Base-by-base conservation (phyloP, 2,797 vertebrate genomes). In the Molothrus ater region DNA sequence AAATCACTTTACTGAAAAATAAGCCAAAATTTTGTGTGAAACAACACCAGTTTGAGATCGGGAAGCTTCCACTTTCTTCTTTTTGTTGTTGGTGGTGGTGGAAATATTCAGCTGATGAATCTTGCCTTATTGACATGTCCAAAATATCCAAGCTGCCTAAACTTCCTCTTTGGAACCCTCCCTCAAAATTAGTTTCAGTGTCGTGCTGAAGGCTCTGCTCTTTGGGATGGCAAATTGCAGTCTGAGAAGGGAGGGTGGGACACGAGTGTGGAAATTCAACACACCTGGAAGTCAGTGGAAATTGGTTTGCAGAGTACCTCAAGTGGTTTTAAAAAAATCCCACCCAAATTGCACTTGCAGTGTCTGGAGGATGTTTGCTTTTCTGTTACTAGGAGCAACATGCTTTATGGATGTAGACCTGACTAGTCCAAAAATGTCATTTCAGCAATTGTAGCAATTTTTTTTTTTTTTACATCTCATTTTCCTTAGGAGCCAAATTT, bases 311-410 rank as follows among this genome's bases (percentile, higher is more conserved):
- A 69, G n/a, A 51, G 17, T 43, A 70, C 36, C 80, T 78, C 48
- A 54, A 78, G 24, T 8, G 31, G 45, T 78, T 88, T 80, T 31
- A 4, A 88, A 83, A 29, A 29, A 95, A 83, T 90, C 82, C 69
- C 59, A 72, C 80, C 32, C 57, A 65, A 65, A 59, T 3, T 69
- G 48, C 26, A 61, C 17, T 71, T 80, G 38, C 24, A 57, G 1
- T 21, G 18, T 72, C n/a, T 25, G 53, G 24, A 78, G 45, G 16
- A 43, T 78, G 34, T 91, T 91, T 91, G 72, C 36, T 93, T 91
- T 91, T 56, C 61, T 80, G 82, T 93, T 88, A 40, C 96, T 59
- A 92, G 10, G 69, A 91, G 61, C 34, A 86, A 83, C 31, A 11
- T 12, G 3, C 68, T 74, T 74, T 78, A 82, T 24, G 7, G 47